Evolutionary conservation across 2,797 vertebrate species (phyloP).

Genomic region (Microchirus variegatus): DNA sequence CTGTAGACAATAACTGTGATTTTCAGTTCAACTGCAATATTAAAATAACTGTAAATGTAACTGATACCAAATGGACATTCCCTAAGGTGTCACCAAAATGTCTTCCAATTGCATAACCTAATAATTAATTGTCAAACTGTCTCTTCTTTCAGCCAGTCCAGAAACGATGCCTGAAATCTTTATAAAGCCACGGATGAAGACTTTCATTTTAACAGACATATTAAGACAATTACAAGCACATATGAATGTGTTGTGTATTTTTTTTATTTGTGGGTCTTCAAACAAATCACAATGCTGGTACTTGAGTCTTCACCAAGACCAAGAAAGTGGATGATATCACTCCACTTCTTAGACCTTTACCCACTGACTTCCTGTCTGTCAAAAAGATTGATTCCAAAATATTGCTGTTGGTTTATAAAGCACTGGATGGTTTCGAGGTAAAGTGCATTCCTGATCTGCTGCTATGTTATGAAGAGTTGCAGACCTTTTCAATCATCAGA

Average conservation of each 20-base stretch:
- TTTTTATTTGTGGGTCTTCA: no score
- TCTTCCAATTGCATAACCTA: no score
- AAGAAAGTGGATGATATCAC: not conserved
- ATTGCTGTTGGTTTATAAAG: conserved; percentile 5
- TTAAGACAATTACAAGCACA: no score
- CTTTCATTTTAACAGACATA: not conserved
- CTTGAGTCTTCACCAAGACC: not conserved
- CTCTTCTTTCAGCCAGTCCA: no score
- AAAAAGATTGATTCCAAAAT: conserved; percentile 17
- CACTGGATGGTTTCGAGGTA: conserved; percentile 13
- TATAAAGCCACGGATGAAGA: not conserved
- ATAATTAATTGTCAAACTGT: no score
- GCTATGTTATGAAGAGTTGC: conserved; percentile 10
- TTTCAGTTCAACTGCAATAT: not conserved
- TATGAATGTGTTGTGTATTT: no score
- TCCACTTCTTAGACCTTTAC: not conserved
- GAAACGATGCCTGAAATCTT: not conserved
- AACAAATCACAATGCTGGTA: not conserved
- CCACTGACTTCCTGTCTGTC: conserved; percentile 15
- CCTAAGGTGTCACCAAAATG: no score
- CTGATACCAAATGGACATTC: not conserved
- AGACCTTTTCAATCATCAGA: not conserved
- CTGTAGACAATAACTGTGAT: not conserved
- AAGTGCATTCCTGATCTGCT: conserved; percentile 7
- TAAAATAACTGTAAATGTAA: not conserved